Base-by-base conservation (phyloP, 2,888 invertebrate genomes). In the Folsomia candida region DNA sequence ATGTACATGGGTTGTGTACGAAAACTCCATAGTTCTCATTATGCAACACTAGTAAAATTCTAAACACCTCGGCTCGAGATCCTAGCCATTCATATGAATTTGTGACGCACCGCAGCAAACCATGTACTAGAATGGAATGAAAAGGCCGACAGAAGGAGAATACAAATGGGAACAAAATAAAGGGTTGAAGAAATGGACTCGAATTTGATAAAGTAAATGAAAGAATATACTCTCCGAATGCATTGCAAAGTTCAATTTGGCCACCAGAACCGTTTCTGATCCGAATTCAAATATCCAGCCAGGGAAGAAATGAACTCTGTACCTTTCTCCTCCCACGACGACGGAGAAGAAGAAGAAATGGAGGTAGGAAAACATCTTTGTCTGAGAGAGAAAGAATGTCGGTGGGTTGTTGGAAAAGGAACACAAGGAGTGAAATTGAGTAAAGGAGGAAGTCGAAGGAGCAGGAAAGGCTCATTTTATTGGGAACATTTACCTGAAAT, bases 381-480 rank as follows among this genome's bases (percentile, higher is more conserved):
- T 54, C 18, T 51, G 14, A 64, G 37, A 65, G 47, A 51, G 65
- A 57, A 51, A 65, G 54, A 65, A 54, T 65, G 25, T 65, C 65
- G 65, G 65, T 51, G 27, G 57, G 47, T 6, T 20, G 11, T 54
- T 22, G n/a, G 26, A 28, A 65, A 54, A 65, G 65, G 51, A 51
- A 20, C 2, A 64, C 51, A 57, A 57, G 27, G 59, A 6, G 18
- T 54, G 65, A 65, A 65, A 54, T 54, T 37, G 37, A 37, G 37
- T 37, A 37, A 37, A 37, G 14, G 37, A 37, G 14, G 4, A 37
- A 37, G 14, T 37, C 6, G 37, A 37, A 37, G 14, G 37, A 37
- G 37, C 37, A 37, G n/a, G n/a, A n/a, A n/a, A 37, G 37, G 37
- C 37, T 9, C 14, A 4, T 37, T 37, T 37, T 37, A 37, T 37